Conservation (phyloP, 1,140 invertebrate genomes). For the Hyposmocoma kahamanoa region DNA sequence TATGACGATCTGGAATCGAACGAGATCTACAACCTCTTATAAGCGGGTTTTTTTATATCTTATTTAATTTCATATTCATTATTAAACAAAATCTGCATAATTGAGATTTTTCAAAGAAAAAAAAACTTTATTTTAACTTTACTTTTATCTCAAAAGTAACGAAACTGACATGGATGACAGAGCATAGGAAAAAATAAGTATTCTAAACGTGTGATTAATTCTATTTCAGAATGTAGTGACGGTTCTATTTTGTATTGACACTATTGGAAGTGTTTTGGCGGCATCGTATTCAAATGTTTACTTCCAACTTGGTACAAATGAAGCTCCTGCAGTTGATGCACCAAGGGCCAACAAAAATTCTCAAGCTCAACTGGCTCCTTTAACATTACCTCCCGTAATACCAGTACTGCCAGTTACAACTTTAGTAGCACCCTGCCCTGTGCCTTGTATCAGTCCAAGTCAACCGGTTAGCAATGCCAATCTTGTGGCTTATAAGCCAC, state of each 20-base stretch:
- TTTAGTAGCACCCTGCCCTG: slow-evolving; percentile 39
- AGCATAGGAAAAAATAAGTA: too few relatives aligned
- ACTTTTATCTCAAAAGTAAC: too few relatives aligned
- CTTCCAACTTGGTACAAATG: slow-evolving; percentile 37
- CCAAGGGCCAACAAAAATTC: too few relatives aligned
- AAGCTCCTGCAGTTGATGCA: slow-evolving; percentile 20
- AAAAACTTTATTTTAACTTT: too few relatives aligned
- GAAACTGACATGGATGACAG: too few relatives aligned
- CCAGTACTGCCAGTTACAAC: slow-evolving; percentile 25
- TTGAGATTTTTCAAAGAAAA: too few relatives aligned
- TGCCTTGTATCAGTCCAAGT: slow-evolving; percentile 48
- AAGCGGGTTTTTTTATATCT: too few relatives aligned
- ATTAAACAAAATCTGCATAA: too few relatives aligned
- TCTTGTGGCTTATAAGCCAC: slow-evolving; percentile 26
- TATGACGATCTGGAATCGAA: too few relatives aligned
- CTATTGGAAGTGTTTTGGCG: slow-evolving; percentile 22
- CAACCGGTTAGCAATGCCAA: slow-evolving; percentile 15
- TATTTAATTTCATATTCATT: too few relatives aligned
- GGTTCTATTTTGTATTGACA: slow-evolving; percentile 19
- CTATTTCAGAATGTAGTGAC: slow-evolving; percentile 31
- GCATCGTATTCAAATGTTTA: slow-evolving; percentile 50
- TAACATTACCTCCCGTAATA: slow-evolving; percentile 33
- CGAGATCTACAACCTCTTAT: too few relatives aligned
- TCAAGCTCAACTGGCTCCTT: slow-evolving; percentile 34
- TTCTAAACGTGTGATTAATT: slow-evolving; percentile 10